These are phyloP conservation scores for Indicator indicator DNA, from an alignment of 2,113 vertebrate species.

Conservation along the genomic window DNA sequence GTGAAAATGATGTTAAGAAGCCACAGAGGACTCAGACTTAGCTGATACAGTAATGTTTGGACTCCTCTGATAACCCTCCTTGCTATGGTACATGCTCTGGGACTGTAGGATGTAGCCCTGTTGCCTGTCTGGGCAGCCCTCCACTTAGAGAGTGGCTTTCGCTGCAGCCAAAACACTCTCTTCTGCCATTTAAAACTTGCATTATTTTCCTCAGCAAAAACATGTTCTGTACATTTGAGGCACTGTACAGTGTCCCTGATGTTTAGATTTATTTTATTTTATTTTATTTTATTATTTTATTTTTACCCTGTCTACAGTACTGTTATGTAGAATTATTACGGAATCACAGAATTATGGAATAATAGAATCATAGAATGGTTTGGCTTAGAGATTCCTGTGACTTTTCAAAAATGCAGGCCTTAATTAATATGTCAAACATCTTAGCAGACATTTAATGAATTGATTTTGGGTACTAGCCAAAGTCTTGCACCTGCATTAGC, in stretches of 20 bases:
- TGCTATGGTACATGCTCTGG: rapidly evolving
- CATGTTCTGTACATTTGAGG: not conserved
- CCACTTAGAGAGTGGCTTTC: not conserved
- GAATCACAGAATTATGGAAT: not conserved
- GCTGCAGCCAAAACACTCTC: not conserved
- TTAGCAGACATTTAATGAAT: not conserved
- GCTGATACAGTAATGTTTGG: not conserved
- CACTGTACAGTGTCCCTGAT: not conserved
- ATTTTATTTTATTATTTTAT: too few species aligned
- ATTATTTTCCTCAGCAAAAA: not conserved
- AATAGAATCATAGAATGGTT: not conserved
- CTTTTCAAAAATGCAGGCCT: not conserved
- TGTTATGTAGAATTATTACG: not conserved
- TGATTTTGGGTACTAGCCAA: not conserved
- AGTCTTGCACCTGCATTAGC: not conserved
- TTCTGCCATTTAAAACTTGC: not conserved
- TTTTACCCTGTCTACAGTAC: not conserved
- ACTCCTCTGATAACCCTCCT: not conserved
- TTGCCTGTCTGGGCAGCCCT: rapidly evolving
- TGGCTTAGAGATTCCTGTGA: not conserved
- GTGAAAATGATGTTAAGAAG: not conserved
- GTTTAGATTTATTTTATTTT: not conserved
- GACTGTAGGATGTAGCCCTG: rapidly evolving
- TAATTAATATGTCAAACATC: not conserved
- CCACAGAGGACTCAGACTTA: not conserved